These are phyloP conservation scores for Botrylloides violaceus DNA, from an alignment of 23 tunicate species.

Conservation along the genomic window DNA sequence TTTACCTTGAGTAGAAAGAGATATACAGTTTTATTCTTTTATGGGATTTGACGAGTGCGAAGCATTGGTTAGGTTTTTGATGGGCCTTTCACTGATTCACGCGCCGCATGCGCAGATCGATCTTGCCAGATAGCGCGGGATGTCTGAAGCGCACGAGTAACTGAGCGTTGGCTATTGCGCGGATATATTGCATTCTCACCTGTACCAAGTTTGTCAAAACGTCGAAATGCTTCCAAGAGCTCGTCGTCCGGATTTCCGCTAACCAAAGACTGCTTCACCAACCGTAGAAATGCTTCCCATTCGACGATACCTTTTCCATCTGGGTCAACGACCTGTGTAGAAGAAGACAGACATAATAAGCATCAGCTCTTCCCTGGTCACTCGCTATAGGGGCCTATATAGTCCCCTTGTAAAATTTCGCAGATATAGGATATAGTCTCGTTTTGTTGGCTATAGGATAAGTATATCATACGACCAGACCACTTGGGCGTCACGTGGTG, in stretches of 20 bases:
- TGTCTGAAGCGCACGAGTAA: too few relatives aligned
- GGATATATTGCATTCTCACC: not conserved
- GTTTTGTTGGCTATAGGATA: too few relatives aligned
- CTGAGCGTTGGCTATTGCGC: not conserved
- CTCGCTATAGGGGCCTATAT: too few relatives aligned
- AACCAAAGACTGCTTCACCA: constrained; percentile 44
- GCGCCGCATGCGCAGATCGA: too few relatives aligned
- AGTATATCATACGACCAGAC: too few relatives aligned
- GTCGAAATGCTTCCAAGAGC: constrained; percentile 67
- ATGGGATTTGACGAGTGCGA: too few relatives aligned
- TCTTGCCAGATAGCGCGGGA: too few relatives aligned
- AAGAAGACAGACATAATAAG: not conserved
- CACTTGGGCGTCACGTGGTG: too few relatives aligned
- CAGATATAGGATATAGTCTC: too few relatives aligned
- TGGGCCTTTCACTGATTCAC: too few relatives aligned
- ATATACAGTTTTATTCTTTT: not conserved
- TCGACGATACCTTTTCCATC: constrained; percentile 56
- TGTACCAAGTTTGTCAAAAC: constrained; percentile 54
- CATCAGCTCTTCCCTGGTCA: not conserved
- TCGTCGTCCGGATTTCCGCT: constrained; percentile 62
- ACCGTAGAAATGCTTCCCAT: constrained; percentile 61
- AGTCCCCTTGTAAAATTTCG: too few relatives aligned
- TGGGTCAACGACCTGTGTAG: constrained; percentile 55
- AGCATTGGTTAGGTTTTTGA: too few relatives aligned
- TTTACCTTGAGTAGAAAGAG: constrained; percentile 17